Conservation (phyloP, 1,140 invertebrate genomes). For the Halyomorpha halys region DNA sequence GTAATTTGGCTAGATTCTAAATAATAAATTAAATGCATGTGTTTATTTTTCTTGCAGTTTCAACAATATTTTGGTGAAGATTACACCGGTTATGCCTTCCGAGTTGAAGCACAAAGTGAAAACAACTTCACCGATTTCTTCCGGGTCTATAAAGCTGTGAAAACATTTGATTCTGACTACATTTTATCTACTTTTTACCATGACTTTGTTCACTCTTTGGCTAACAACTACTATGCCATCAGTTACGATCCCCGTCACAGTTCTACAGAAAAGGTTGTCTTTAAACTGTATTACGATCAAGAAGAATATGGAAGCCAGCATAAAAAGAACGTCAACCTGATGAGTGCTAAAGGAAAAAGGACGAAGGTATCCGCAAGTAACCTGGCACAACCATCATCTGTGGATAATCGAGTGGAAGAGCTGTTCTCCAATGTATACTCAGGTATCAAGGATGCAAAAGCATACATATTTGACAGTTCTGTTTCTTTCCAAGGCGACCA, state of each 20-base stretch:
- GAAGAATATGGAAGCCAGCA: not conserved
- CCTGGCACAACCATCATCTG: not conserved
- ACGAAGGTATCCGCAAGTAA: not conserved
- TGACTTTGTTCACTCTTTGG: conserved; percentile 25
- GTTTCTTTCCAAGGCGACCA: conserved; percentile 39
- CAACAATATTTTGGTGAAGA: conserved; percentile 29
- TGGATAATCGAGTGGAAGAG: conserved; percentile 37
- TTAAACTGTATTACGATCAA: conserved; percentile 26
- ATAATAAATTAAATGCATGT: not conserved
- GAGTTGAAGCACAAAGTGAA: conserved; percentile 41
- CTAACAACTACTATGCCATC: conserved; percentile 26
- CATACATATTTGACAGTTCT: conserved; percentile 41
- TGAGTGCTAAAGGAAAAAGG: not conserved
- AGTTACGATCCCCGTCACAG: conserved; percentile 31
- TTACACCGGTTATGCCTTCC: conserved; percentile 39
- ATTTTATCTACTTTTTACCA: conserved; percentile 31
- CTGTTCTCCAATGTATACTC: conserved; percentile 39
- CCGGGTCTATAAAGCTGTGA: not conserved
- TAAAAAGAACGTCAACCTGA: not conserved
- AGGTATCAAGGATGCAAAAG: conserved; percentile 40
- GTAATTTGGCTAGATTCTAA: not conserved
- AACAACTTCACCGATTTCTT: conserved; percentile 33
- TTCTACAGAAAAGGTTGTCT: conserved; percentile 29
- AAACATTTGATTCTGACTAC: conserved; percentile 30
- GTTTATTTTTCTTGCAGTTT: not conserved